Evolutionary conservation across 35 echinoderm and acorn worm genomes (phyloP), one percentile per base, ranked within the genome.

Genomic region (Heliocidaris erythrogramma): DNA sequence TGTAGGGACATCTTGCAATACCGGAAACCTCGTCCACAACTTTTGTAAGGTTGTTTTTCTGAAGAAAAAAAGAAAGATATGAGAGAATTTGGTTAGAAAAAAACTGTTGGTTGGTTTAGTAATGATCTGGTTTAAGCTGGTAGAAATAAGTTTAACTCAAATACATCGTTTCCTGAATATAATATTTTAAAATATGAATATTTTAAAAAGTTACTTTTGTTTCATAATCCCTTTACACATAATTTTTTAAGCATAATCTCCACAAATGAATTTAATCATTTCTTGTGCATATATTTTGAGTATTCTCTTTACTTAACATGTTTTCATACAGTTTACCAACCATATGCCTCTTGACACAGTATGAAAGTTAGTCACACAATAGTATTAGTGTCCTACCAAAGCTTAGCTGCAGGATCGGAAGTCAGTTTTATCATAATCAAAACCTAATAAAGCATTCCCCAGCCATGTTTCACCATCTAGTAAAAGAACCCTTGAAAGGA

Each of bases 1-100:
- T 95, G 91, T 99, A 99, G 2, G 98, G 98, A 56, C 98, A 99
- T 94, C 97, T 91, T 35, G 98, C 97, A 11, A 97, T 99, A 7
- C 98, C 98, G 14, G 97, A 94, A 4, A 99, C 96, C 87, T 94
- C 91, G 0, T 94, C 91, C 47, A 94, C 93, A 2, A 99, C 92
- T 13, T 94, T 59, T 7, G 93, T 97, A 18, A 99, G 48, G 86
- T 97, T 97, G 21, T 93, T 85, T 95, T 93, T 99, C 98, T 99
- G 95, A 32, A 88, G 60, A 48, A 31, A 21, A 48, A 86, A 8
- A 27, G 4, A 78, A 78, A 21, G 5, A 78, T 78, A 4, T 2
- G 65, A 78, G 65, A 78, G 21, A n/a, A 78, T 78, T 27, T 2
- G 27, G 17, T 78, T 78, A 27, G 27, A n/a, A n/a, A n/a, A n/a